Base-by-base conservation (phyloP, 2,113 vertebrate species). In the Regulus satrapa region DNA sequence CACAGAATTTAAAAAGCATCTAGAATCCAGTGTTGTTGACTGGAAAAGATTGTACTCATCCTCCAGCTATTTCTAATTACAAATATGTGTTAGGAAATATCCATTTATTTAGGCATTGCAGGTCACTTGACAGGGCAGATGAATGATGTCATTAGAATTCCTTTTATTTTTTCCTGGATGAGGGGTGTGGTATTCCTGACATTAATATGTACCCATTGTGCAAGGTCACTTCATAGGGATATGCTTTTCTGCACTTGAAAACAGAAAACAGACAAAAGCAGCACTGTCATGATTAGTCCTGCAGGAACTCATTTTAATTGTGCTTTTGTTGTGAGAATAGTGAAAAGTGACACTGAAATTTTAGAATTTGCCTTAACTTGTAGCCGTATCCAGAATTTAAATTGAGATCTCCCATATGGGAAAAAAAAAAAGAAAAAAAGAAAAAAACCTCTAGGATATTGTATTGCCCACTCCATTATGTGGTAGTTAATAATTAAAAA, bases 401-500 rank as follows among this genome's bases (percentile, higher is more conserved):
- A 79, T 17, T 81, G 51, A 81, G 15, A 69, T 73, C 28, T 86
- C 24, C 18, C 63, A 62, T 46, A 66, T 19, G 43, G 19, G 26
- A 43, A 64, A 54, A 23, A 8, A 85, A 49, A 51, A 58, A 18
- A 6, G 76, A 54, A 26, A 11, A 68, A 46, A 48, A 66, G 41
- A 20, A 36, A 1, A 28, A 32, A 41, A 14, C 2, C 25, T 34
- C 72, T 28, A 49, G 24, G 67, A 66, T 76, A 68, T 71, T 59
- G 48, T 24, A 92, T 75, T 89, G 43, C 84, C 73, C 79, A 25
- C 32, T 91, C 76, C 61, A 91, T 92, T 95, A 89, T 75, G 68
- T 71, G 45, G 64, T 93, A 85, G 55, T 95, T 91, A 96, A 96
- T 96, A 93, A 95, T 97, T 97, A 89, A 95, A 94, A 91, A 32